Evolutionary conservation across 2,113 vertebrate species (phyloP).

Genomic region (Triplophysa rosa): DNA sequence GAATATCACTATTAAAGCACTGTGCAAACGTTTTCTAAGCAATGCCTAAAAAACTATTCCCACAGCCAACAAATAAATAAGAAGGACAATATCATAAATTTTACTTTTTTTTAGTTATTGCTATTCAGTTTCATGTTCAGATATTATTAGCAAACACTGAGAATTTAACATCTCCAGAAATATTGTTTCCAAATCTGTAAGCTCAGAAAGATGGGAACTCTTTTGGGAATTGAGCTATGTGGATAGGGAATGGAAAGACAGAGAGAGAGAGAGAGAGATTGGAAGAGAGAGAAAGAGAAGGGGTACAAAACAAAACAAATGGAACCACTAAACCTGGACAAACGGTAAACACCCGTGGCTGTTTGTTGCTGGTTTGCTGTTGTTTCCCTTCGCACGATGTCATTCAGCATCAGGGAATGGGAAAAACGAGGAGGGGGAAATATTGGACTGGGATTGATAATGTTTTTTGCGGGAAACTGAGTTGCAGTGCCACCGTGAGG

Average conservation of each 20-base stretch:
- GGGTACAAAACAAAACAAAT: slow-evolving; percentile 59
- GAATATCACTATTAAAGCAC: not conserved
- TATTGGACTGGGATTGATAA: not conserved
- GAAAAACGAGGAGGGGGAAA: not conserved
- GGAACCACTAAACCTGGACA: slow-evolving; percentile 56
- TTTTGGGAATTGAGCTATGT: slow-evolving; percentile 69
- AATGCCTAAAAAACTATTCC: not conserved
- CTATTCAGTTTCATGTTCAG: slow-evolving; percentile 35
- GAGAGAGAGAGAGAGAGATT: slow-evolving; percentile 6
- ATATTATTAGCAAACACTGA: slow-evolving; percentile 57
- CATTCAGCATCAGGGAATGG: slow-evolving; percentile 13
- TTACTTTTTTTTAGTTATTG: slow-evolving; percentile 31
- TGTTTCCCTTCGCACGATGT: slow-evolving; percentile 41
- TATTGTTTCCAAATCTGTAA: slow-evolving; percentile 66
- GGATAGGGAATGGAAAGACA: slow-evolving; percentile 55
- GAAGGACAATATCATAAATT: not conserved
- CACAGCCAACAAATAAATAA: not conserved
- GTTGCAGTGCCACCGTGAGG: slow-evolving; percentile 58
- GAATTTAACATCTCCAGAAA: slow-evolving; percentile 67
- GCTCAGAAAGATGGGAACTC: slow-evolving; percentile 74
- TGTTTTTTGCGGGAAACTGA: slow-evolving; percentile 11
- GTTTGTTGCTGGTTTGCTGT: slow-evolving; percentile 52
- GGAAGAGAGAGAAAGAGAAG: slow-evolving; percentile 39
- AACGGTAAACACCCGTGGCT: slow-evolving; percentile 61
- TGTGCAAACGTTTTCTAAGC: not conserved